These are phyloP conservation scores for Hyposmocoma kahamanoa DNA, from an alignment of 1,140 invertebrate genomes.

Conservation along the genomic window DNA sequence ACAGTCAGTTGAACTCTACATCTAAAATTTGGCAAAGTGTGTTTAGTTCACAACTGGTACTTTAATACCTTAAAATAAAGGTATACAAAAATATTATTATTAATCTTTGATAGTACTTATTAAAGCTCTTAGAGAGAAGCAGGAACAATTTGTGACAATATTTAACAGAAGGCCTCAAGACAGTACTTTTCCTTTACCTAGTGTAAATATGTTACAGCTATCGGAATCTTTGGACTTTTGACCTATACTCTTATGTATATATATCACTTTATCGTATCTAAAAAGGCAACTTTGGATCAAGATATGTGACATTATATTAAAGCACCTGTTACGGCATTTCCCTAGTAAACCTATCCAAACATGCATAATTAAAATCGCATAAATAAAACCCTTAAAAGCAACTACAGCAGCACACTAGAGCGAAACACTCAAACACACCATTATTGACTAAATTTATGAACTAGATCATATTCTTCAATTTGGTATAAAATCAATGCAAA, in stretches of 20 bases:
- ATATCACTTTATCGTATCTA: constrained; percentile 68
- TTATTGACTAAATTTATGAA: constrained; percentile 69
- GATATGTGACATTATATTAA: constrained; percentile 63
- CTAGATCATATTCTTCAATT: constrained; percentile 64
- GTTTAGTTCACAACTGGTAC: constrained; percentile 43
- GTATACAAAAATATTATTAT: constrained; percentile 60
- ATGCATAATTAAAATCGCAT: constrained; percentile 51
- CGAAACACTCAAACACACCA: constrained; percentile 64
- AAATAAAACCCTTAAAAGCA: constrained; percentile 64
- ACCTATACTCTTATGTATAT: constrained; percentile 56
- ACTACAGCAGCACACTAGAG: constrained; percentile 63
- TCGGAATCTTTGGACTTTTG: constrained; percentile 54
- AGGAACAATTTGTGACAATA: constrained; percentile 57
- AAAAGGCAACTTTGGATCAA: constrained; percentile 73
- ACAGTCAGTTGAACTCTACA: constrained; percentile 50
- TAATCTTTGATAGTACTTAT: too few relatives aligned
- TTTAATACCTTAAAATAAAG: constrained; percentile 46
- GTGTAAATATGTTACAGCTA: constrained; percentile 54
- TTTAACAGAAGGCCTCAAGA: constrained; percentile 48
- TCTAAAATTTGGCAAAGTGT: constrained; percentile 64
- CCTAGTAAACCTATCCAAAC: constrained; percentile 50
- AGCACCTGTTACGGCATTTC: constrained; percentile 64
- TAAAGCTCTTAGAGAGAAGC: constrained; percentile 56
- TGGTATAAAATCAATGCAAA: constrained; percentile 65
- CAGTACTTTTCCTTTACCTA: constrained; percentile 47